phyloP scores from a whole-genome alignment of 2,113 vertebrate species.

The Crocuta crocuta region DNA sequence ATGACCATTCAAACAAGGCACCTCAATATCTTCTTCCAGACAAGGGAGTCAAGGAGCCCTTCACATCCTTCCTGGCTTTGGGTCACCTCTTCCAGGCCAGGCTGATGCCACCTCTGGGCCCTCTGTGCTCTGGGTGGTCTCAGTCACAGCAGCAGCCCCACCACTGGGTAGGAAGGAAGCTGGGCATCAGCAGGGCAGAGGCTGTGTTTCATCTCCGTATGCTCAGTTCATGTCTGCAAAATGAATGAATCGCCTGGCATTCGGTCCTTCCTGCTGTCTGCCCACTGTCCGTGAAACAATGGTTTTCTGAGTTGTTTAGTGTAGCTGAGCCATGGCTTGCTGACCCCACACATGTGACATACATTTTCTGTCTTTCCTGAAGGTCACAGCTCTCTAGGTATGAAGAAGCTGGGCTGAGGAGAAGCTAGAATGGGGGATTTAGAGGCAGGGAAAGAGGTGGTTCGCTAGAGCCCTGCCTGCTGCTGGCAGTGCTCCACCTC shows the following conservation, averaged over 20 bases:
- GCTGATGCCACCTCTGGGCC: background rate
- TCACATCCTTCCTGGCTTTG: background rate
- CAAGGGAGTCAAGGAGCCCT: background rate
- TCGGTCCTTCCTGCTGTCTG: background rate
- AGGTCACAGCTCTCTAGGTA: background rate
- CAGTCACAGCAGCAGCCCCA: background rate
- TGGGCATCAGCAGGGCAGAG: background rate
- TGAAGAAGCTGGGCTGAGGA: background rate
- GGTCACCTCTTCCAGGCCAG: background rate
- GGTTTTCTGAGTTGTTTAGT: background rate
- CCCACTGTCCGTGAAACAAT: background rate
- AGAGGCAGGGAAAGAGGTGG: slow-evolving; percentile 21
- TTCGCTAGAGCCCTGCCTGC: slow-evolving; percentile 51
- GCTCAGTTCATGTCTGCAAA: background rate
- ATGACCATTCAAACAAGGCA: background rate
- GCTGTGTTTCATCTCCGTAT: background rate
- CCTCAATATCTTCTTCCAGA: slow-evolving; percentile 12
- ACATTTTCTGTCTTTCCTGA: background rate
- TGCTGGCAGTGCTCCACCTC: slow-evolving; percentile 63
- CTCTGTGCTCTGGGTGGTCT: background rate
- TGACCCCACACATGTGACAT: background rate
- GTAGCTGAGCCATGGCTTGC: background rate
- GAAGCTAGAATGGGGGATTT: background rate
- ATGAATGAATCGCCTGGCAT: background rate
- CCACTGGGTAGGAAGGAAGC: background rate